These are phyloP conservation scores for Ischnura elegans DNA, from an alignment of 2,888 invertebrate genomes.

Conservation along the genomic window DNA sequence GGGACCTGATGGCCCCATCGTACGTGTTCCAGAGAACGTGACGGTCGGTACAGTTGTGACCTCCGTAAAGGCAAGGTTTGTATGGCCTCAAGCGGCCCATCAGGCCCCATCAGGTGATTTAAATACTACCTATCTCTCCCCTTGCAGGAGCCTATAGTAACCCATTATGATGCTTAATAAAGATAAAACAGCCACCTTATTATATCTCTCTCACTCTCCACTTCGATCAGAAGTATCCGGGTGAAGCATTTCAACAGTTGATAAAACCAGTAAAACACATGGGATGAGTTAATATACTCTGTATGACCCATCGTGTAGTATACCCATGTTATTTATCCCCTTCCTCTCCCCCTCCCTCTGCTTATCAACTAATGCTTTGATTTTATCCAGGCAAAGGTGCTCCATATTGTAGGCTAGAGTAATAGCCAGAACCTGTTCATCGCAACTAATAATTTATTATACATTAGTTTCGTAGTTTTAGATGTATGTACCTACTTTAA, in stretches of 20 bases:
- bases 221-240: neutral
- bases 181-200: conserved; percentile 29
- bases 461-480: conserved; percentile 5
- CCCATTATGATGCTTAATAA: conserved; percentile 20
- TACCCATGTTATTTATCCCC: neutral
- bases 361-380: conserved; percentile 51
- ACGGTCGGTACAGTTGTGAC: conserved; percentile 99
- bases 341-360: no score
- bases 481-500: neutral
- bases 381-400: conserved; percentile 44
- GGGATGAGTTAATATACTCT: neutral
- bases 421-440: conserved; percentile 18
- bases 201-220: conserved; percentile 47
- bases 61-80: conserved; percentile 96
- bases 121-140: conserved; percentile 82
- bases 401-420: conserved; percentile 45
- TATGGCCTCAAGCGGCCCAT: conserved; percentile 70
- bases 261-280: neutral
- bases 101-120: conserved; percentile 74
- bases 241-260: conserved; percentile 3
- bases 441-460: neutral
- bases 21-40: conserved; percentile 98
- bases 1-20: conserved; percentile 86
- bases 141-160: conserved; percentile 46
- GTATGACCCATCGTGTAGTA: neutral